These are phyloP conservation scores for Nymphalis c-album DNA, from an alignment of 2,888 invertebrate species.

Conservation along the genomic window DNA sequence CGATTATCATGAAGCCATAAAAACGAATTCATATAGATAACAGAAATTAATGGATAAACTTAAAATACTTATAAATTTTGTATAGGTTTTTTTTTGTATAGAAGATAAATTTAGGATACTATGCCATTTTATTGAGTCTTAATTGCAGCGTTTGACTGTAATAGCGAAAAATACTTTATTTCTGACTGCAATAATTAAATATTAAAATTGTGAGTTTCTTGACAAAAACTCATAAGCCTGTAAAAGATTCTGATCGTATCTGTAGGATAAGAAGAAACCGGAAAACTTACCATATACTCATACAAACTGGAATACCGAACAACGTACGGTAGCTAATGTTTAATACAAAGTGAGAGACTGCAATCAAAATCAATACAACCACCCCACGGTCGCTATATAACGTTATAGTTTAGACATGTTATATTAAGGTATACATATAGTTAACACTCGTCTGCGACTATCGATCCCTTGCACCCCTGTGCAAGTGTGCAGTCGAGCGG, in stretches of 20 bases:
- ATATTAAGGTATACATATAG: slow-evolving; percentile 28
- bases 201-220: not conserved
- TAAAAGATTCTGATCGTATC: too few species aligned
- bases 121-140: too few species aligned
- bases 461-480: slow-evolving; percentile 44
- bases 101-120: too few species aligned
- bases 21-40: not conserved
- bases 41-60: not conserved
- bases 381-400: slow-evolving; percentile 20
- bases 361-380: slow-evolving; percentile 29
- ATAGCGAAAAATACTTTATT: not conserved
- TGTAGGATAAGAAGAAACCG: too few species aligned
- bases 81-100: too few species aligned
- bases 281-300: too few species aligned
- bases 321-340: slow-evolving; percentile 4
- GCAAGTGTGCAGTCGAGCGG: slow-evolving; percentile 34
- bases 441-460: slow-evolving; percentile 42
- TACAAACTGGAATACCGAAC: not conserved
- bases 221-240: too few species aligned
- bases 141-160: too few species aligned
- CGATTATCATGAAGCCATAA: slow-evolving; percentile 17
- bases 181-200: not conserved
- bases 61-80: not conserved
- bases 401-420: slow-evolving; percentile 18
- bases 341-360: slow-evolving; percentile 19